These are phyloP conservation scores for Microcebus tavaratra DNA, from an alignment of 2,113 vertebrate species.

Conservation along the genomic window DNA sequence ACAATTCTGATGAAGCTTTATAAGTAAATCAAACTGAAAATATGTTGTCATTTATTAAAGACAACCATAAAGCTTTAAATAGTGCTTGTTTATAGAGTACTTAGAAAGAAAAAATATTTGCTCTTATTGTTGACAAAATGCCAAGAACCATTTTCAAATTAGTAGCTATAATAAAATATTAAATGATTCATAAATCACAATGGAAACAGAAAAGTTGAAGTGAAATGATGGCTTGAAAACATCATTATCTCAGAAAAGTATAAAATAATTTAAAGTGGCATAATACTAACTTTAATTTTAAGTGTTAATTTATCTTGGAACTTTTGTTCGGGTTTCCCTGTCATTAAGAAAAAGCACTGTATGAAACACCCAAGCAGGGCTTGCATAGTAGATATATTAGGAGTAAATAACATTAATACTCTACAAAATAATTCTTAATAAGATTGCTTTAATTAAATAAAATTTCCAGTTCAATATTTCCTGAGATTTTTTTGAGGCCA, in stretches of 20 bases:
- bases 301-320: slow-evolving; percentile 31
- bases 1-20: slow-evolving; percentile 56
- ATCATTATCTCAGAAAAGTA: background rate
- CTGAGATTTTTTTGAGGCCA: background rate
- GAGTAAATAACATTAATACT: background rate
- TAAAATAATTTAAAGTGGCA: slow-evolving; percentile 10
- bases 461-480: background rate
- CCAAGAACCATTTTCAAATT: slow-evolving; percentile 68
- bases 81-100: slow-evolving; percentile 15
- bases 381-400: background rate
- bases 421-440: slow-evolving; percentile 16
- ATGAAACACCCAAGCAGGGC: background rate
- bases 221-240: background rate
- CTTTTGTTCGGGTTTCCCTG: slow-evolving; percentile 11
- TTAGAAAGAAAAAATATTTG: slow-evolving; percentile 49
- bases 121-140: slow-evolving; percentile 29
- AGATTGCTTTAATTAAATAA: background rate
- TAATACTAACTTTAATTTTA: slow-evolving; percentile 19
- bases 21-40: slow-evolving; percentile 56
- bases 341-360: slow-evolving; percentile 1
- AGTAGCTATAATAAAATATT: slow-evolving; percentile 57
- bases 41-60: slow-evolving; percentile 35
- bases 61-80: background rate
- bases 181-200: slow-evolving; percentile 45
- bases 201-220: slow-evolving; percentile 24